phyloP scores from a whole-genome alignment of 2,113 vertebrate genomes.

The Tautogolabrus adspersus region DNA sequence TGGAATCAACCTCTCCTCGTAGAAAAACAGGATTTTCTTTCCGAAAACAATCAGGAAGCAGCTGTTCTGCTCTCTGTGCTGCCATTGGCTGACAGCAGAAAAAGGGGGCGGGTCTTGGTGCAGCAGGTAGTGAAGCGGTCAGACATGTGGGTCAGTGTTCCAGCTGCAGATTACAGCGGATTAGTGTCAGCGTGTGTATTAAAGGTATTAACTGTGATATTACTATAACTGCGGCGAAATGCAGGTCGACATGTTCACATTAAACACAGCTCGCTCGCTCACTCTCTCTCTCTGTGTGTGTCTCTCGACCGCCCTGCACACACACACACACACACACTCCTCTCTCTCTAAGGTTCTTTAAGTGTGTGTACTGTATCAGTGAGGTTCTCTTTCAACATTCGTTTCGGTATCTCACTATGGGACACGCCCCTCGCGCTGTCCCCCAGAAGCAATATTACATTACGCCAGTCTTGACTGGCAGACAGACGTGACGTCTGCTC shows the following conservation, averaged over 20 bases:
- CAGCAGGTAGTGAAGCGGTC: constrained; percentile 47
- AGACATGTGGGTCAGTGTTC: constrained; percentile 73
- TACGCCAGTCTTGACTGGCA: too few species aligned
- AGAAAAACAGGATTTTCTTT: neutral
- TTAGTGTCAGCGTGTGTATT: constrained; percentile 50
- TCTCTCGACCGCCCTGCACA: neutral
- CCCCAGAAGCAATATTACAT: too few species aligned
- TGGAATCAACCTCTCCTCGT: too few species aligned
- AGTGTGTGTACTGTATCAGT: neutral
- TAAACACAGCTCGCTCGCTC: neutral
- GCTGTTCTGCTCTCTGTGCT: neutral
- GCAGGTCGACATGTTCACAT: constrained; percentile 19
- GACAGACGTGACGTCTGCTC: too few species aligned
- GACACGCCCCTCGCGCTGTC: too few species aligned
- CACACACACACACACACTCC: too few species aligned
- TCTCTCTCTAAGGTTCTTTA: neutral
- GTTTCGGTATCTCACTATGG: too few species aligned
- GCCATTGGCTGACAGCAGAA: constrained; percentile 16
- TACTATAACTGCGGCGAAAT: constrained; percentile 38
- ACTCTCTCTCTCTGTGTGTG: neutral
- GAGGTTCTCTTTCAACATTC: neutral
- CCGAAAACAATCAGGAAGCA: neutral
- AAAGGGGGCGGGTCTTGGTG: constrained; percentile 23
- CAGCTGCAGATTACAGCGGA: constrained; percentile 62
- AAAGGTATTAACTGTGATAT: constrained; percentile 55